Evolutionary conservation across 2,113 vertebrate species (phyloP).

Genomic region (Telmatochromis sp.): DNA sequence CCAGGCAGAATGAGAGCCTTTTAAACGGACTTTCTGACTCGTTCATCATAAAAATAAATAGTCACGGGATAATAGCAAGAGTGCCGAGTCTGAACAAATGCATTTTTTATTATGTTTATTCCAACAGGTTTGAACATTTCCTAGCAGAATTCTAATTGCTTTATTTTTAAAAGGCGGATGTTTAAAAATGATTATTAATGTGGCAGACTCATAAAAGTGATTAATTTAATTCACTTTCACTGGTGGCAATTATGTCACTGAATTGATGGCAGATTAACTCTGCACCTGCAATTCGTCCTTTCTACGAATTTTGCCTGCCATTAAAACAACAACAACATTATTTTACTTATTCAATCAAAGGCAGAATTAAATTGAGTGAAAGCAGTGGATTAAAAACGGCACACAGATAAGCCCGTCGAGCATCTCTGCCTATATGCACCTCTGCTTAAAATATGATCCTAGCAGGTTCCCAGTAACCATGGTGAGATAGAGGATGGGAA

Average conservation of each 20-base stretch:
- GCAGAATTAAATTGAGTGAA: neutral
- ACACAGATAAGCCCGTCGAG: neutral
- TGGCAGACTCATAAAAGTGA: neutral
- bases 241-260: neutral
- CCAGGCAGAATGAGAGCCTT: neutral
- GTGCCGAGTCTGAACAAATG: neutral
- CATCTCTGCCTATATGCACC: constrained; percentile 42
- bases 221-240: neutral
- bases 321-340: neutral
- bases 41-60: neutral
- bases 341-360: neutral
- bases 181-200: constrained; percentile 8
- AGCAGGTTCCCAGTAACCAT: constrained; percentile 86
- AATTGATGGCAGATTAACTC: neutral
- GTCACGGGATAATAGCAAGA: neutral
- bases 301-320: neutral
- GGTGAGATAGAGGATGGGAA: constrained; percentile 73
- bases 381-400: neutral
- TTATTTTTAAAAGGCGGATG: neutral
- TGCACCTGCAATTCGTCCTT: neutral
- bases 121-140: neutral
- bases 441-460: constrained; percentile 70
- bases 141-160: neutral
- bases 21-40: neutral
- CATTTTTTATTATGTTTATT: neutral